phyloP scores from a whole-genome alignment of 2,797 vertebrate species.

The Danionella dracula region DNA sequence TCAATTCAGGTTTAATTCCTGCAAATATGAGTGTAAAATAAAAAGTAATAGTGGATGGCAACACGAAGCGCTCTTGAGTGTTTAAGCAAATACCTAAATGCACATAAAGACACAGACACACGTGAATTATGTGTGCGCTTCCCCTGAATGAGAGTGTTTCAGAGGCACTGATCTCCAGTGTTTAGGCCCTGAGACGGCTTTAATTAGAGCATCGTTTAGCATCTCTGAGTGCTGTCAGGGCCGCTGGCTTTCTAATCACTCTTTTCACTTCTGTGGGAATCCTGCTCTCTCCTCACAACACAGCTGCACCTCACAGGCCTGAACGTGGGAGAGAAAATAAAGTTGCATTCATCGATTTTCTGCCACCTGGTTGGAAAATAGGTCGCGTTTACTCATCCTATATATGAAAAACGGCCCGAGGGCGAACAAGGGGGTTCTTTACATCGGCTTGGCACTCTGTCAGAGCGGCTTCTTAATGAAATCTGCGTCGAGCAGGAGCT shows the following conservation, averaged over 20 bases:
- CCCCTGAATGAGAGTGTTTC: too few species aligned
- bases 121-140: too few species aligned
- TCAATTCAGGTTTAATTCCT: too few species aligned
- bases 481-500: slow-evolving; percentile 59
- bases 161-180: not conserved
- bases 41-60: too few species aligned
- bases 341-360: slow-evolving; percentile 42
- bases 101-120: too few species aligned
- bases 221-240: slow-evolving; percentile 22
- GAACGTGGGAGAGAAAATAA: slow-evolving; percentile 18
- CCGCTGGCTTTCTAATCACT: slow-evolving; percentile 8
- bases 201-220: slow-evolving; percentile 9
- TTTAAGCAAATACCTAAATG: too few species aligned
- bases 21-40: too few species aligned
- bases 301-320: slow-evolving; percentile 37
- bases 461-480: slow-evolving; percentile 63
- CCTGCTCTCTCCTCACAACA: slow-evolving; percentile 26
- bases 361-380: slow-evolving; percentile 38
- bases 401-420: slow-evolving; percentile 25
- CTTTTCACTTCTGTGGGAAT: slow-evolving; percentile 45
- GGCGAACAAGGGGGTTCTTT: slow-evolving; percentile 68
- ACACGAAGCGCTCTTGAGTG: too few species aligned
- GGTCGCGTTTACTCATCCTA: slow-evolving; percentile 36
- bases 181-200: not conserved
- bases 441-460: slow-evolving; percentile 68